Base-by-base conservation (phyloP, 2,888 invertebrate genomes). In the Tipula unca region DNA sequence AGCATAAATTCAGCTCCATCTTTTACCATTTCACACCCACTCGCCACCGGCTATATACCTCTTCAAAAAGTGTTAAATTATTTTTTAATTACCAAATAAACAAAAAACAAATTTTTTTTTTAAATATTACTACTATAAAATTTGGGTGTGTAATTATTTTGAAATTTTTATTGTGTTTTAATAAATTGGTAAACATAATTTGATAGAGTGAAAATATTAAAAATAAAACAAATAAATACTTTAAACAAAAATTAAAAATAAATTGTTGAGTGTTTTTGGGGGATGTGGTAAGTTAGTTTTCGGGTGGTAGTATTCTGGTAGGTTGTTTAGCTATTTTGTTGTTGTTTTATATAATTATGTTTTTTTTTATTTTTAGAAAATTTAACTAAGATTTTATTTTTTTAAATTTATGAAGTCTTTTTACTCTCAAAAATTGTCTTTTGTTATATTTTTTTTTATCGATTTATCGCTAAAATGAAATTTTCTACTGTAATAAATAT, bases 381-480 rank as follows among this genome's bases (percentile, higher is more conserved):
- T 69, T 69, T 69, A 69, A 69, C 69, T 69, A 69, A 69, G 69
- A 25, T 69, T 48, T 48, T 48, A 4, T 5, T 69, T 69, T 69
- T 69, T 69, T 25, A 69, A 25, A 69, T 25, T 69, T 69, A 69
- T 69, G 69, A 69, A 69, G 69, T 69, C 69, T 69, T 69, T 69
- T 69, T 69, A 25, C 69, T 69, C 69, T 69, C 69, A 69, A 69
- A 69, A 69, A 69, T 69, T 69, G 25, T 69, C 69, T 69, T 48
- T 69, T 20, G 25, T 69, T 69, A 10, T 69, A 3, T 69, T 69
- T 69, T 69, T n/a, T 69, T 69, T 69, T 25, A 25, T 69, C 69
- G 69, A 69, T 69, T 48, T 69, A 69, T 69, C 69, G 69, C 69
- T 69, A 69, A 69, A 69, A 69, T 69, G 69, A 69, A 69, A 69